These are phyloP conservation scores for Rhinichthys klamathensis DNA, from an alignment of 2,113 vertebrate species.

Conservation along the genomic window DNA sequence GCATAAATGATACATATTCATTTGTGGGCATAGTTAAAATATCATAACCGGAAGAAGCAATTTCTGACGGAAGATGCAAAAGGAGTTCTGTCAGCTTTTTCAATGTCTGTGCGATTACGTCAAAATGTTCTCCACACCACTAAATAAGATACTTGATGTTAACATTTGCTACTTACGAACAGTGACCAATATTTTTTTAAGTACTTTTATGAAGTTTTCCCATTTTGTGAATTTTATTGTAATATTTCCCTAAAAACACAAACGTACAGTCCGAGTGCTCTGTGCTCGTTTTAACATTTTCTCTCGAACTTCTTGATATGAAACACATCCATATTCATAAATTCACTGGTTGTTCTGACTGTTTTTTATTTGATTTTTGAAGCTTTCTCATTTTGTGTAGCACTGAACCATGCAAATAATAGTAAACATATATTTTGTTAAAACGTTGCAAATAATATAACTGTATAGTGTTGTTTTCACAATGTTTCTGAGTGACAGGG, in stretches of 20 bases:
- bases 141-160: slow-evolving; percentile 12
- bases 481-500: slow-evolving; percentile 13
- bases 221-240: slow-evolving; percentile 18
- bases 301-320: neutral
- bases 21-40: slow-evolving; percentile 5
- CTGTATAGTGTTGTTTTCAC: slow-evolving; percentile 37
- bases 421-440: slow-evolving; percentile 56
- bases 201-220: slow-evolving; percentile 49
- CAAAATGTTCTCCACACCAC: slow-evolving; percentile 1
- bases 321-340: neutral
- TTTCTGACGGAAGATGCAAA: slow-evolving; percentile 29
- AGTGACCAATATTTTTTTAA: slow-evolving; percentile 49
- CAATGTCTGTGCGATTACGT: slow-evolving; percentile 23
- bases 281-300: neutral
- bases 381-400: slow-evolving; percentile 30
- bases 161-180: slow-evolving; percentile 36
- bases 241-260: neutral
- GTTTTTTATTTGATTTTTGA: neutral
- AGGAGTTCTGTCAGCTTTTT: slow-evolving; percentile 17
- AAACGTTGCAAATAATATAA: slow-evolving; percentile 34
- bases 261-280: neutral
- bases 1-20: slow-evolving; percentile 9
- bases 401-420: slow-evolving; percentile 33
- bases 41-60: slow-evolving; percentile 16
- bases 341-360: neutral